Conservation (phyloP, 2,113 vertebrate species). For the Gopherus evgoodei region DNA sequence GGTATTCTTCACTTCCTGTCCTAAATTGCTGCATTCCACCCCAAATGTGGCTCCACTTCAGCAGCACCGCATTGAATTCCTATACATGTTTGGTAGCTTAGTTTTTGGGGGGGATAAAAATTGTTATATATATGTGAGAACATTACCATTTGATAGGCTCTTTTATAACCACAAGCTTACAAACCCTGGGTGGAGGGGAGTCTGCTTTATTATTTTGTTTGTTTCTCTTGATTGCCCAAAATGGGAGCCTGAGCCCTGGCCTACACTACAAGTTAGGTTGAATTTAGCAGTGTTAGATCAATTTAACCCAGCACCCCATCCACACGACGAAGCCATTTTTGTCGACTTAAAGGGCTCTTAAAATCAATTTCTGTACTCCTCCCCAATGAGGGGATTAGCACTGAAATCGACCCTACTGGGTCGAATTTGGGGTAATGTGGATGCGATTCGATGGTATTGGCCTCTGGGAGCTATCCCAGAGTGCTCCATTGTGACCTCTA, state of each 20-base stretch:
- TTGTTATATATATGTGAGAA: background rate
- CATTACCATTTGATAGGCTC: background rate
- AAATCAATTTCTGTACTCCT: too few species aligned
- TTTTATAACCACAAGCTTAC: background rate
- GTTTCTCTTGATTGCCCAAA: background rate
- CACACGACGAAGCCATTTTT: too few species aligned
- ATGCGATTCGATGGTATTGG: too few species aligned
- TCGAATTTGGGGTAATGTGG: too few species aligned
- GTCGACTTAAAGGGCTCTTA: too few species aligned
- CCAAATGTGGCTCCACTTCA: background rate
- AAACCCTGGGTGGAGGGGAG: background rate
- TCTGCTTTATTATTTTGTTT: accelerated
- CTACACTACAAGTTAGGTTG: too few species aligned
- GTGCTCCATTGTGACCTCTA: too few species aligned
- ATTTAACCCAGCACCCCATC: too few species aligned
- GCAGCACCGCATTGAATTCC: background rate
- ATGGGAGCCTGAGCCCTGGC: background rate
- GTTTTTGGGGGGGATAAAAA: background rate
- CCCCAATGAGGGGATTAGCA: too few species aligned
- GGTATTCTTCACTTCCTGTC: background rate
- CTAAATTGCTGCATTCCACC: background rate
- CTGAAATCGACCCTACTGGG: too few species aligned
- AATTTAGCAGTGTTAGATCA: too few species aligned
- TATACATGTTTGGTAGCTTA: background rate
- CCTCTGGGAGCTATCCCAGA: too few species aligned